Percentiles rank a stretch among this genome's conserved stretches.
Evolutionary conservation across 2,888 invertebrate genomes (phyloP).

Genomic region (Acronicta leporina): DNA sequence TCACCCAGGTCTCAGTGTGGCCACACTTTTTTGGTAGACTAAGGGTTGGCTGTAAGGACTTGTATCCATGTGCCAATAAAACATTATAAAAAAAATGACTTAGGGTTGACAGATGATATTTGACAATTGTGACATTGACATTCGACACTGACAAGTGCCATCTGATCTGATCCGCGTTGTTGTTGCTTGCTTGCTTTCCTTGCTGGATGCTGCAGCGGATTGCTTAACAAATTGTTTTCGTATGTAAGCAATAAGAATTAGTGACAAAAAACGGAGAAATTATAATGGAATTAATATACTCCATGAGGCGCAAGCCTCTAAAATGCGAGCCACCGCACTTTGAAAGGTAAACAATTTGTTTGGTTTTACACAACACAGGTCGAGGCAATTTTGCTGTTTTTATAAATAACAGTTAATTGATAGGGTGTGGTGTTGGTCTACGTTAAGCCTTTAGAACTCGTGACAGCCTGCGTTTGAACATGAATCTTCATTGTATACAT

Average conservation of each 20-base stretch:
- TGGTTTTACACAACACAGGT: neutral
- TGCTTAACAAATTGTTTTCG: too few species aligned
- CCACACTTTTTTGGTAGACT: too few species aligned
- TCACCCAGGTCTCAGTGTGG: too few species aligned
- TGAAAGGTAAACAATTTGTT: slow-evolving; percentile 73
- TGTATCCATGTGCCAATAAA: too few species aligned
- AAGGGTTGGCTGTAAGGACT: too few species aligned
- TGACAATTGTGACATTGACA: too few species aligned
- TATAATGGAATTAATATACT: slow-evolving; percentile 87
- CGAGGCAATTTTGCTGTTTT: neutral
- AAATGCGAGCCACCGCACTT: slow-evolving; percentile 86
- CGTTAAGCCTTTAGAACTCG: neutral
- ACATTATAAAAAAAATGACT: too few species aligned
- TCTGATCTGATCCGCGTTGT: too few species aligned
- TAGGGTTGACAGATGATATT: too few species aligned
- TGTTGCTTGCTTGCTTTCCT: too few species aligned
- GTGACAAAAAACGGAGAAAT: neutral
- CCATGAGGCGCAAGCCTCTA: slow-evolving; percentile 85
- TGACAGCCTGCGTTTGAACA: neutral
- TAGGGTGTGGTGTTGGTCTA: neutral
- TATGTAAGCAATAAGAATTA: neutral
- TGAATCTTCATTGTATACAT: neutral
- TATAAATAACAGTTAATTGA: neutral
- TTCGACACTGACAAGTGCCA: too few species aligned
- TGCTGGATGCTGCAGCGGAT: too few species aligned